phyloP scores from a whole-genome alignment of 2,113 vertebrate genomes.

The Ceratotherium simum region DNA sequence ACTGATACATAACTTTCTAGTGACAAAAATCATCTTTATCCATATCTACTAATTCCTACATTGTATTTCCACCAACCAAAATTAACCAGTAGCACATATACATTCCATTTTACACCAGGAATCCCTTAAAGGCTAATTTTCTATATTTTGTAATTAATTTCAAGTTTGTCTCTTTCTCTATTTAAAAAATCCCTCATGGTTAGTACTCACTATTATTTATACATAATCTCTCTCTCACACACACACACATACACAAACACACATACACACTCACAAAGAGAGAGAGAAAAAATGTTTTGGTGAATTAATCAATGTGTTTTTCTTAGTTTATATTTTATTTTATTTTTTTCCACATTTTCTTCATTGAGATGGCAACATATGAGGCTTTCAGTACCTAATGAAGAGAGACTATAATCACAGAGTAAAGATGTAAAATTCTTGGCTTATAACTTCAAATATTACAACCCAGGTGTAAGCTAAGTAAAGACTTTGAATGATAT shows the following conservation, averaged over 20 bases:
- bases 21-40: neutral
- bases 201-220: neutral
- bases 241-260: no score
- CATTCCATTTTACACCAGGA: neutral
- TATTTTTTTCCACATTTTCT: neutral
- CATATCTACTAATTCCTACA: neutral
- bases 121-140: neutral
- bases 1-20: neutral
- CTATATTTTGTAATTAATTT: neutral
- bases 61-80: neutral
- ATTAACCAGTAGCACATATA: neutral
- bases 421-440: neutral
- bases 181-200: neutral
- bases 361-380: neutral
- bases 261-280: no score
- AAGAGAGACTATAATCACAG: neutral
- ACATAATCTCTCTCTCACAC: neutral
- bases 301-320: neutral
- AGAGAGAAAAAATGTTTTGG: neutral
- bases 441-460: neutral
- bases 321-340: neutral
- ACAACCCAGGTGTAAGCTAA: neutral
- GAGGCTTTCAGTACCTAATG: neutral
- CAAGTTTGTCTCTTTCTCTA: neutral
- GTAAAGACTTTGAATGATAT: neutral